Percentiles rank a stretch among this genome's conserved stretches.
phyloP scores from a whole-genome alignment of 2,888 invertebrate genomes.

The Drosophila suboccidentalis region DNA sequence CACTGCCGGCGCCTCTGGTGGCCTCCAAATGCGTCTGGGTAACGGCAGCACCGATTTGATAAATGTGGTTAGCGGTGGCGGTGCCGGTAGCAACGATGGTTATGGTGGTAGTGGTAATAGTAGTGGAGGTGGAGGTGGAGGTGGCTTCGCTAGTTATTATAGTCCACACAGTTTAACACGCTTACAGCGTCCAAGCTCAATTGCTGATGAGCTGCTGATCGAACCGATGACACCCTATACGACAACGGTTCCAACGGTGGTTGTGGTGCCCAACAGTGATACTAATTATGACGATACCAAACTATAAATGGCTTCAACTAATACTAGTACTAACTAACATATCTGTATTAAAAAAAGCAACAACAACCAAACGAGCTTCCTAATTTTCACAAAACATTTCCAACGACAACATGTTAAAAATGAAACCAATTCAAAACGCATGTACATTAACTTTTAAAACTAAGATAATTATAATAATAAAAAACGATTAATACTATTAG shows the following conservation, averaged over 20 bases:
- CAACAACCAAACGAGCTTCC: slow-evolving; percentile 47
- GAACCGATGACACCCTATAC: slow-evolving; percentile 62
- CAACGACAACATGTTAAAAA: slow-evolving; percentile 21
- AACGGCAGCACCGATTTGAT: slow-evolving; percentile 68
- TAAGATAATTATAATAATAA: slow-evolving; percentile 21
- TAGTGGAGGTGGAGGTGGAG: slow-evolving; percentile 45
- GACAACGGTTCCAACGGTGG: slow-evolving; percentile 79
- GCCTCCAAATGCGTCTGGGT: slow-evolving; percentile 58
- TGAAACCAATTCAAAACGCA: slow-evolving; percentile 4
- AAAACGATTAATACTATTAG: slow-evolving; percentile 21
- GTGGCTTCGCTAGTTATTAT: slow-evolving; percentile 34
- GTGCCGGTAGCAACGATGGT: slow-evolving; percentile 27
- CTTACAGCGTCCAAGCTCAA: slow-evolving; percentile 53
- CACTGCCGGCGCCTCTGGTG: slow-evolving; percentile 32
- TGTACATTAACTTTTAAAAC: slow-evolving; percentile 10
- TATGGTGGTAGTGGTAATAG: slow-evolving; percentile 43
- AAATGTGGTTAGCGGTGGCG: slow-evolving; percentile 38
- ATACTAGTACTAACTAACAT: slow-evolving; percentile 43
- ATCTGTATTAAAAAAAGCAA: slow-evolving; percentile 42
- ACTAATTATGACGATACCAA: slow-evolving; percentile 83
- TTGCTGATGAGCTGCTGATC: slow-evolving; percentile 69
- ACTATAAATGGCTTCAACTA: slow-evolving; percentile 70
- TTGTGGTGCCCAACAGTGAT: slow-evolving; percentile 84
- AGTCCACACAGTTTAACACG: slow-evolving; percentile 29
- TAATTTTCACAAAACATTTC: slow-evolving; percentile 26